Conservation (phyloP, 2,113 vertebrate species). For the Apteryx mantelli region DNA sequence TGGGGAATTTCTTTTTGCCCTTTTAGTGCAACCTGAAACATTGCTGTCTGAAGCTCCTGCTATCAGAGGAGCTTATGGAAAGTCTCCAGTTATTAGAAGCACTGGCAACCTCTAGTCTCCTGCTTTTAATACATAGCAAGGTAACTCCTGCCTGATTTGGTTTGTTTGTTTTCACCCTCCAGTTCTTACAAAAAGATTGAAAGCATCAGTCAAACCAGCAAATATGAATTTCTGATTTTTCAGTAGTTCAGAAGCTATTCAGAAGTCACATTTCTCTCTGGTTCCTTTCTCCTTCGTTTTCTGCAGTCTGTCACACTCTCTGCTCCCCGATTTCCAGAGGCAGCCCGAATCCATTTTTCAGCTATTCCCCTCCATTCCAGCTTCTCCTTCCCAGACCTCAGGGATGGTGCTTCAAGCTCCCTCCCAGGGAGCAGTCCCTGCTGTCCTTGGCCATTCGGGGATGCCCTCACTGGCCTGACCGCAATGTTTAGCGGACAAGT, state of each 20-base stretch:
- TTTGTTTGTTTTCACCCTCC: not conserved
- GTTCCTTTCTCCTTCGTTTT: too few species aligned
- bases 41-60: too few species aligned
- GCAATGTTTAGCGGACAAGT: not conserved
- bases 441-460: too few species aligned
- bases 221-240: not conserved
- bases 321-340: too few species aligned
- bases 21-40: too few species aligned
- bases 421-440: not conserved
- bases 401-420: not conserved
- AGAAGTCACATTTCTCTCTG: not conserved
- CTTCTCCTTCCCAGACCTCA: not conserved
- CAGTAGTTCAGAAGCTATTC: not conserved
- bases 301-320: not conserved
- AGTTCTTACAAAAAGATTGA: not conserved
- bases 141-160: not conserved
- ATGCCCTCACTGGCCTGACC: not conserved
- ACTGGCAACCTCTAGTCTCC: not conserved
- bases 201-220: not conserved
- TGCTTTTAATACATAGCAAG: not conserved
- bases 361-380: not conserved
- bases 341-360: not conserved
- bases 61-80: too few species aligned
- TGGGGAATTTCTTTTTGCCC: too few species aligned
- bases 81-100: too few species aligned